phyloP scores from a whole-genome alignment of 1,140 invertebrate genomes.

The Drosophila kurseongensis region DNA sequence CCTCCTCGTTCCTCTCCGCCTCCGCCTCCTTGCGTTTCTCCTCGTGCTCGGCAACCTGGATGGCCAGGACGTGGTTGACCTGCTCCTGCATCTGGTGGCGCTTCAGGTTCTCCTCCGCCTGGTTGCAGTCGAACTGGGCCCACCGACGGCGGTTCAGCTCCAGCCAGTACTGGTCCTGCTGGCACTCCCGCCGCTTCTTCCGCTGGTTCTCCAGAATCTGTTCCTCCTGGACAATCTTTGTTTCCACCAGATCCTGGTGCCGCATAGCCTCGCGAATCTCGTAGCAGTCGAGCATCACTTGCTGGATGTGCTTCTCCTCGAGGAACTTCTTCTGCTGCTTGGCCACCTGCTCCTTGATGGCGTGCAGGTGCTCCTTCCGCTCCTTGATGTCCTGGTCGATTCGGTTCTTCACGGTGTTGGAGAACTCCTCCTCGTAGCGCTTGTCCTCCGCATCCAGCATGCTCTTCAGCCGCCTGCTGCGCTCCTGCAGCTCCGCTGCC shows the following conservation, averaged over 20 bases:
- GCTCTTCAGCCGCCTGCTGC: constrained; percentile 46
- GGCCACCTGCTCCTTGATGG: constrained; percentile 56
- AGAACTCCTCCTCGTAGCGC: constrained; percentile 71
- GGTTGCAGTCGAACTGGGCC: constrained; percentile 47
- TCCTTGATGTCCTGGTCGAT: constrained; percentile 67
- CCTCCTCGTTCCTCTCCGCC: constrained; percentile 49
- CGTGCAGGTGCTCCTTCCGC: constrained; percentile 62
- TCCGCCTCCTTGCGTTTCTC: constrained; percentile 32
- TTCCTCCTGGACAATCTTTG: constrained; percentile 61
- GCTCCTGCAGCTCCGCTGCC: constrained; percentile 52
- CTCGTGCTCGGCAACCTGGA: constrained; percentile 60
- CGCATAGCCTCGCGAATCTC: constrained; percentile 74
- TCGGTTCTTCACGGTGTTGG: constrained; percentile 67
- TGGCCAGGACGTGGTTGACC: constrained; percentile 38
- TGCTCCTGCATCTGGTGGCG: constrained; percentile 48
- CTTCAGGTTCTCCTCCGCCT: constrained; percentile 36
- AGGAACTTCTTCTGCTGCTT: constrained; percentile 55
- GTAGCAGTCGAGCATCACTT: constrained; percentile 70
- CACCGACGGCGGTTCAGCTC: constrained; percentile 61
- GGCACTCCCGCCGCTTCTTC: constrained; percentile 45
- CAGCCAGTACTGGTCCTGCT: constrained; percentile 62
- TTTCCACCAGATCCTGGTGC: constrained; percentile 53
- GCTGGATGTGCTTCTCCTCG: constrained; percentile 61
- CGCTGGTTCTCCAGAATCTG: constrained; percentile 72
- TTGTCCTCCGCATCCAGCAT: constrained; percentile 70